phyloP scores from a whole-genome alignment of 2,797 vertebrate species.

The Crocodylus rhombifer region DNA sequence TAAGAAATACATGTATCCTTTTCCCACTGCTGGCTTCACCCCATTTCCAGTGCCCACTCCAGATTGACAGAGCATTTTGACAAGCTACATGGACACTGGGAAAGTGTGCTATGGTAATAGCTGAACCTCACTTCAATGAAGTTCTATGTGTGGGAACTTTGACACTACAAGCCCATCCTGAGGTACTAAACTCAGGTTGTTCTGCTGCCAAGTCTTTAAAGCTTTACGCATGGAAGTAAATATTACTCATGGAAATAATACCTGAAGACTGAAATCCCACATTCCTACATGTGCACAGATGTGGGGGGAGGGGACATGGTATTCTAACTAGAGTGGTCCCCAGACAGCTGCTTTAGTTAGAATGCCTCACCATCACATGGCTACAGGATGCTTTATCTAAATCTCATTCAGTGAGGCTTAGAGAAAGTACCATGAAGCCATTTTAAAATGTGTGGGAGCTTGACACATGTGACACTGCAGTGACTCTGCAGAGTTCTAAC shows the following conservation, averaged over 20 bases:
- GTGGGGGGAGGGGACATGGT: too few relatives aligned
- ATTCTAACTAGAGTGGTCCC: too few relatives aligned
- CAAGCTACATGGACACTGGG: background rate
- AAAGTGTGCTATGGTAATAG: background rate
- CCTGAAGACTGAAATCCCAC: background rate
- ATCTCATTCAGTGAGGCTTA: too few relatives aligned
- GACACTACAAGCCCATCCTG: background rate
- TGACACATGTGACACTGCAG: too few relatives aligned
- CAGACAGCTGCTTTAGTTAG: too few relatives aligned
- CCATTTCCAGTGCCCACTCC: background rate
- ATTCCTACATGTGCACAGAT: too few relatives aligned
- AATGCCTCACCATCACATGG: too few relatives aligned
- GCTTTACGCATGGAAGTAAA: background rate
- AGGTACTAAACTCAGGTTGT: background rate
- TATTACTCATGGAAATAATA: background rate
- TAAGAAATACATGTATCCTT: background rate
- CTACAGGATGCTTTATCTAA: too few relatives aligned
- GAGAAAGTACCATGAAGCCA: too few relatives aligned
- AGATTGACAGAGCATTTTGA: background rate
- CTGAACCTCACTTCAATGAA: background rate
- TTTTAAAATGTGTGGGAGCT: too few relatives aligned
- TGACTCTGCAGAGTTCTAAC: too few relatives aligned
- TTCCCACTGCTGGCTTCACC: background rate
- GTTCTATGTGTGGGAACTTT: background rate
- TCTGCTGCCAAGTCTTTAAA: background rate